These are phyloP conservation scores for Edolisoma coerulescens DNA, from an alignment of 2,113 vertebrate species.

Conservation along the genomic window DNA sequence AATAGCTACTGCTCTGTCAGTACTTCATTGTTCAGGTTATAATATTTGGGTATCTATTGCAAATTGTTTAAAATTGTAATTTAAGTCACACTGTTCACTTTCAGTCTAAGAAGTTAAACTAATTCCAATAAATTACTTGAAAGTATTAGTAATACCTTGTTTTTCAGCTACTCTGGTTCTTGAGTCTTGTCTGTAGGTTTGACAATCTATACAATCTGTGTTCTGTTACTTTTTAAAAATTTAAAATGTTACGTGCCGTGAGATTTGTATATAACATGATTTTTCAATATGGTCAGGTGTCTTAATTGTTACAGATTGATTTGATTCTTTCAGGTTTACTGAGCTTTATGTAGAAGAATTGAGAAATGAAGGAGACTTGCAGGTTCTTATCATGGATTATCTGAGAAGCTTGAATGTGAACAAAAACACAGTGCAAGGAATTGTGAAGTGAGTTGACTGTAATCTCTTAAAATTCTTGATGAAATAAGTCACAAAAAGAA, in stretches of 20 bases:
- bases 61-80: background rate
- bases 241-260: background rate
- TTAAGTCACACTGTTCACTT: background rate
- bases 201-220: background rate
- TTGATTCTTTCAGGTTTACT: slow-evolving; percentile 81
- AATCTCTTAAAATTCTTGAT: background rate
- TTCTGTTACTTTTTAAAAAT: background rate
- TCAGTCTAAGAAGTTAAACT: background rate
- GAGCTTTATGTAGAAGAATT: slow-evolving; percentile 95
- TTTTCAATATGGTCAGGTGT: background rate
- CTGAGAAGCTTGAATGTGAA: slow-evolving; percentile 84
- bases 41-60: background rate
- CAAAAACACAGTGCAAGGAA: slow-evolving; percentile 83
- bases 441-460: slow-evolving; percentile 83
- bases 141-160: background rate
- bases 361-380: slow-evolving; percentile 87
- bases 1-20: background rate
- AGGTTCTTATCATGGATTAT: slow-evolving; percentile 89
- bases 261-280: background rate
- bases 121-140: background rate
- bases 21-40: background rate
- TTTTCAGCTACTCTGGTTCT: background rate
- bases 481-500: background rate
- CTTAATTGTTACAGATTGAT: background rate
- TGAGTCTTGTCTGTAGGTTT: background rate